Percentiles rank a stretch among this genome's conserved stretches.
Evolutionary conservation across 2,888 invertebrate species (phyloP).

Genomic region (Drosophila trichaetosa): DNA sequence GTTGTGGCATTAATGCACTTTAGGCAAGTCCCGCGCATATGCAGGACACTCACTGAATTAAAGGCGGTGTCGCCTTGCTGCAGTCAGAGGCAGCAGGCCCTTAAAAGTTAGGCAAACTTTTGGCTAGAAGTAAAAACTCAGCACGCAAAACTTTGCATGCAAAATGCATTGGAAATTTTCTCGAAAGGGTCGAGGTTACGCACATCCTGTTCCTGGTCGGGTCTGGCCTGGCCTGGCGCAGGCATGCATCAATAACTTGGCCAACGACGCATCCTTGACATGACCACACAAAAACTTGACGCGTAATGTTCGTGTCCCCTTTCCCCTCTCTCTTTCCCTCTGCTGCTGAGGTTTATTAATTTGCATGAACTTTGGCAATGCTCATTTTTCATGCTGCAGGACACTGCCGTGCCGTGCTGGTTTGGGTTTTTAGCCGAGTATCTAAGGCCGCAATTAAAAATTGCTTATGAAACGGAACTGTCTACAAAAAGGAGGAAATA

Average conservation of each 20-base stretch:
- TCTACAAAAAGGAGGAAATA: conserved; percentile 25
- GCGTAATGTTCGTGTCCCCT: background rate
- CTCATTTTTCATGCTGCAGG: conserved; percentile 71
- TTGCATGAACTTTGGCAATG: conserved; percentile 71
- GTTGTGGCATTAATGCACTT: conserved; percentile 52
- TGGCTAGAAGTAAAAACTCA: conserved; percentile 18
- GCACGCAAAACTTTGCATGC: conserved; percentile 19
- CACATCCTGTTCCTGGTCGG: conserved; percentile 33
- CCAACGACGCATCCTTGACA: conserved; percentile 45
- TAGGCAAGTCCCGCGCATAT: conserved; percentile 54
- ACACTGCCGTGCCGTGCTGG: background rate
- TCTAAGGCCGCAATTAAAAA: conserved; percentile 76
- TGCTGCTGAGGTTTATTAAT: conserved; percentile 68
- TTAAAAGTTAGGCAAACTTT: conserved; percentile 57
- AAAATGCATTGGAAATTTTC: conserved; percentile 25
- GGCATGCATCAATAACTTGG: conserved; percentile 70
- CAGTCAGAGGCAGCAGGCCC: background rate
- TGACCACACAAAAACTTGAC: conserved; percentile 29
- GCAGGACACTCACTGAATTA: conserved; percentile 20
- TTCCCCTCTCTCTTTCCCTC: background rate
- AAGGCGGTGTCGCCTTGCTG: background rate
- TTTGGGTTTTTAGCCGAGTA: conserved; percentile 22
- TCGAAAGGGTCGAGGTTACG: background rate
- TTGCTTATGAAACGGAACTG: conserved; percentile 74
- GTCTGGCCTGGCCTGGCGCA: background rate